These are phyloP conservation scores for Carassius auratus DNA, from an alignment of 2,113 vertebrate species.

Conservation along the genomic window DNA sequence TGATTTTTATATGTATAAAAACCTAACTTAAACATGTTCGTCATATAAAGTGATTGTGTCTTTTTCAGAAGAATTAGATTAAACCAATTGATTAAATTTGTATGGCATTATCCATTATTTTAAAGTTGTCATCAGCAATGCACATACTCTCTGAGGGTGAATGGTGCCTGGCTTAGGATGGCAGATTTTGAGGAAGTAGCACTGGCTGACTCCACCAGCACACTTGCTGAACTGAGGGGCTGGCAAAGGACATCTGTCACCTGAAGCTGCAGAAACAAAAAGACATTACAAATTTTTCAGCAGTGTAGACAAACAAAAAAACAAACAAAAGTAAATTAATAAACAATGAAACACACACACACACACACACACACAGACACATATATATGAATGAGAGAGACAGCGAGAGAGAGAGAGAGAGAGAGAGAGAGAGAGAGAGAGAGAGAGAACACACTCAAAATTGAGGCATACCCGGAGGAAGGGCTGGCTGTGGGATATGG, in stretches of 20 bases:
- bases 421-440: no score
- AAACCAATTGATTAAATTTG: background rate
- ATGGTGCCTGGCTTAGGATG: constrained; percentile 83
- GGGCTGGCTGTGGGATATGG: constrained; percentile 88
- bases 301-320: no score
- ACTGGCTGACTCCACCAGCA: constrained; percentile 85
- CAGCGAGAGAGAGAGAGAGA: no score
- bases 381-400: no score
- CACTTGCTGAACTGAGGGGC: constrained; percentile 84
- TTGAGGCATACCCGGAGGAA: constrained; percentile 80
- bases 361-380: no score
- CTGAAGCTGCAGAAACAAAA: constrained; percentile 78
- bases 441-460: background rate
- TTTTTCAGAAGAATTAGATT: background rate
- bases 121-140: background rate
- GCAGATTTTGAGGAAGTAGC: constrained; percentile 82
- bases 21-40: background rate
- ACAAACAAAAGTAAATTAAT: no score
- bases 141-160: constrained; percentile 83
- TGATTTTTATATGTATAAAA: background rate
- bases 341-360: no score
- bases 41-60: background rate
- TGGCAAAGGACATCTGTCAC: constrained; percentile 92
- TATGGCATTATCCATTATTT: background rate
- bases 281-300: no score